Percentiles rank a stretch among this genome's conserved stretches.
Conservation (phyloP, 2,797 vertebrate species). For the Dicrostonyx torquatus region DNA sequence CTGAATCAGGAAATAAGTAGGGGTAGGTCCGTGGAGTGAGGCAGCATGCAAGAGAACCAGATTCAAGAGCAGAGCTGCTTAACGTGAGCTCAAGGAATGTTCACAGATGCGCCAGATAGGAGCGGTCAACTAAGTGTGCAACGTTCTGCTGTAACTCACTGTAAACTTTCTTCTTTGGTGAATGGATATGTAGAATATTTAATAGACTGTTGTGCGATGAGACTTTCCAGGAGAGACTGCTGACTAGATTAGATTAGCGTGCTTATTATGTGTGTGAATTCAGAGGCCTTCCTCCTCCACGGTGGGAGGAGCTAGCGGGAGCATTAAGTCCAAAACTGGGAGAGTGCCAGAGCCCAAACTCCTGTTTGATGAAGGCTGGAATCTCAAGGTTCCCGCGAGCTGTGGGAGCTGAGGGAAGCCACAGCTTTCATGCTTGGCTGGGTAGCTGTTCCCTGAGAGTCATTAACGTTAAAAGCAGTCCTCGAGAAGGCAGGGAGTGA, state of each 20-base stretch:
- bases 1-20: slow-evolving; percentile 29
- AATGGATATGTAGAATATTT: slow-evolving; percentile 9
- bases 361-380: neutral
- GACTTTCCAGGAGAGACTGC: slow-evolving; percentile 9
- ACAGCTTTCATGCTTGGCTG: neutral
- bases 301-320: neutral
- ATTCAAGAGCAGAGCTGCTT: neutral
- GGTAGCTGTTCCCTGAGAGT: slow-evolving; percentile 39
- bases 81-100: neutral
- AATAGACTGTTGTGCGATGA: neutral
- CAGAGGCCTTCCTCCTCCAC: neutral
- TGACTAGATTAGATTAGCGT: neutral
- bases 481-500: slow-evolving; percentile 49
- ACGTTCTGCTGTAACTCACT: slow-evolving; percentile 11
- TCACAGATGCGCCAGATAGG: neutral
- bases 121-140: neutral
- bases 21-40: neutral
- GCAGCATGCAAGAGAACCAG: neutral
- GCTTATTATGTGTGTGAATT: slow-evolving; percentile 53
- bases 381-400: slow-evolving; percentile 1
- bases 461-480: slow-evolving; percentile 37
- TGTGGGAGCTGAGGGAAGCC: neutral
- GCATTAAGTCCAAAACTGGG: neutral
- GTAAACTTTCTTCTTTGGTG: slow-evolving; percentile 11
- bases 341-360: neutral